Evolutionary conservation across 2,113 vertebrate species (phyloP), one percentile per base, ranked within the genome.

Genomic region (Danionella cerebrum): DNA sequence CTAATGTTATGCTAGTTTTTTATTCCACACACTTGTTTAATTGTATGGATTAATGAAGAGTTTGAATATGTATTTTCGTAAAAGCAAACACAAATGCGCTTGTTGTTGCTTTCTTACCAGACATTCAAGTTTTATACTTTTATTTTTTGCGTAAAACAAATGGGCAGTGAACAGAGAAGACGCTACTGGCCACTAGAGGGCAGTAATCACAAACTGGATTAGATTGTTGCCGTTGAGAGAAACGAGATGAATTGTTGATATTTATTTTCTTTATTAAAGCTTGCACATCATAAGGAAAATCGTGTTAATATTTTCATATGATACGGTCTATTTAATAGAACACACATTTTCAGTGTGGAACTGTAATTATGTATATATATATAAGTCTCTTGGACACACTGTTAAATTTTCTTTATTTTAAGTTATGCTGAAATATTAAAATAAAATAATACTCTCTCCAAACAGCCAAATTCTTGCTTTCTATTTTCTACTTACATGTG

Each of bases 361-460:
- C 53, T 57, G 24, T 27, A 51, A 48, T 48, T 52, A 24, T 9
- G 3, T 2, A 19, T 3, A 10, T 25, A 42, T 10, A 38, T 54
- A 33, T 16, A 27, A 58, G 21, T 69, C 38, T 8, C 41, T 55
- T 47, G n/a, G 12, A 67, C 31, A 48, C 7, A 12, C 25, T 63
- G 64, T 71, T 64, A 42, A 55, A 25, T 36, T 57, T 63, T 18
- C 18, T 75, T 71, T 71, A 63, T 71, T 71, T 65, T 65, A 70
- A 70, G 41, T 75, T 68, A 75, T 63, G 59, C 67, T 51, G 67
- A 71, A 71, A 75, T 67, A 64, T 65, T 36, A 71, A 71, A 75
- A 71, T 71, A 75, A 75, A 75, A 71, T 71, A 75, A 75, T 70
- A 75, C 73, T 68, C 71, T 71, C 64, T 75, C 68, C 69, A 67